A percentile compares a stretch with the other conserved stretches of the same genome.
Conservation (phyloP, 2,797 vertebrate species). For the Numenius phaeopus region DNA sequence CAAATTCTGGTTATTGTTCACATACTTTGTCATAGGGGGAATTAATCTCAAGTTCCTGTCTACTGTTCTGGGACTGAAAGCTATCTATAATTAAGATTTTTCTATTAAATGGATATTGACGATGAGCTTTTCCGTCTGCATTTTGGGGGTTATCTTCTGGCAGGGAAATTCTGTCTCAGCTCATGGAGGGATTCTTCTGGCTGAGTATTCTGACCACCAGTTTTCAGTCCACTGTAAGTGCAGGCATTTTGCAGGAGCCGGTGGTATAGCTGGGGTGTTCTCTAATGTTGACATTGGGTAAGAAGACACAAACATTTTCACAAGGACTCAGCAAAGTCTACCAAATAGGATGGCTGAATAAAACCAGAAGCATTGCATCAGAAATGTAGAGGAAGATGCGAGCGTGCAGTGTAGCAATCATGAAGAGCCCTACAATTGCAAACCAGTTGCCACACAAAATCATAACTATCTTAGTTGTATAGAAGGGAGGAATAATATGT, state of each 20-base stretch:
- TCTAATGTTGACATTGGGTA: neutral
- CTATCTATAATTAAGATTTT: conserved; percentile 75
- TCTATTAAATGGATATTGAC: conserved; percentile 62
- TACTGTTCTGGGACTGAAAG: conserved; percentile 71
- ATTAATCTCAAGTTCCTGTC: conserved; percentile 67
- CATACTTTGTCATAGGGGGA: conserved; percentile 63
- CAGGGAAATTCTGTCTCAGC: neutral
- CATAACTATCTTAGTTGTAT: neutral
- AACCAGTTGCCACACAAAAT: neutral
- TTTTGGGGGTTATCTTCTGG: conserved; percentile 38
- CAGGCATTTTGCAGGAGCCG: fast-evolving
- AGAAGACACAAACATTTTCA: neutral
- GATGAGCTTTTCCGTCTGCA: neutral
- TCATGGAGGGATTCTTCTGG: neutral
- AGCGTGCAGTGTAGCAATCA: neutral
- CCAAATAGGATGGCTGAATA: neutral
- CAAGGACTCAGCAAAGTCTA: neutral
- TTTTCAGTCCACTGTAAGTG: neutral
- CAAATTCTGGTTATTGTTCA: conserved; percentile 73
- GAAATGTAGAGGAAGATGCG: neutral
- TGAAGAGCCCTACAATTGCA: neutral
- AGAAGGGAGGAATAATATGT: neutral
- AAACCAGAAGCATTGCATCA: neutral
- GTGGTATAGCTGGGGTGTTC: neutral
- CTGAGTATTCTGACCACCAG: neutral